These are phyloP conservation scores for Pelagia noctiluca DNA, from an alignment of 30 jellyfish, hydroid and myxozoan genomes.

Conservation along the genomic window DNA sequence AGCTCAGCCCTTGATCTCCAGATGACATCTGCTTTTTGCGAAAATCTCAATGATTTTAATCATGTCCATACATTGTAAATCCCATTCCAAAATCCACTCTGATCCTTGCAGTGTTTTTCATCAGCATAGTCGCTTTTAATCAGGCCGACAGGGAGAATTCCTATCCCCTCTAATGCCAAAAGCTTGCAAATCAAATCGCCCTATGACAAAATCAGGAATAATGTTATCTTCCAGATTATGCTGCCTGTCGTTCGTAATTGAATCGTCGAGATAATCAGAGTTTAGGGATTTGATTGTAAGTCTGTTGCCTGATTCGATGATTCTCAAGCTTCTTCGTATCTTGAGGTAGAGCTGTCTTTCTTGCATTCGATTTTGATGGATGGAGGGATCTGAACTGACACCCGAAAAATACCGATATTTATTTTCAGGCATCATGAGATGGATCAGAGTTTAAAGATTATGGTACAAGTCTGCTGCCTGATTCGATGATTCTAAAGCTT, in stretches of 20 bases:
- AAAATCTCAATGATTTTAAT: not conserved
- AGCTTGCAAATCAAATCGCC: not conserved
- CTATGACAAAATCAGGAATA: not conserved
- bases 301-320: not conserved
- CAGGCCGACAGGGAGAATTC: not conserved
- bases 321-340: too few relatives aligned
- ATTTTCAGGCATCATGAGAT: too few relatives aligned
- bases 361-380: too few relatives aligned
- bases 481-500: not conserved
- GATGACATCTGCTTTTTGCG: constrained; percentile 8
- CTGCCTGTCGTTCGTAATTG: not conserved
- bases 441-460: not conserved
- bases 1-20: not conserved
- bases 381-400: too few relatives aligned
- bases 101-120: constrained; percentile 14
- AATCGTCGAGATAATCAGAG: not conserved
- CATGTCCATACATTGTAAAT: constrained; percentile 17
- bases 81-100: constrained; percentile 18
- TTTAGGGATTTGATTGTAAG: not conserved
- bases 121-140: not conserved
- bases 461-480: not conserved
- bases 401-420: too few relatives aligned
- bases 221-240: not conserved
- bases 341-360: too few relatives aligned
- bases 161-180: not conserved